Base-by-base conservation (phyloP, 2,113 vertebrate species). In the Nothoprocta pentlandii region DNA sequence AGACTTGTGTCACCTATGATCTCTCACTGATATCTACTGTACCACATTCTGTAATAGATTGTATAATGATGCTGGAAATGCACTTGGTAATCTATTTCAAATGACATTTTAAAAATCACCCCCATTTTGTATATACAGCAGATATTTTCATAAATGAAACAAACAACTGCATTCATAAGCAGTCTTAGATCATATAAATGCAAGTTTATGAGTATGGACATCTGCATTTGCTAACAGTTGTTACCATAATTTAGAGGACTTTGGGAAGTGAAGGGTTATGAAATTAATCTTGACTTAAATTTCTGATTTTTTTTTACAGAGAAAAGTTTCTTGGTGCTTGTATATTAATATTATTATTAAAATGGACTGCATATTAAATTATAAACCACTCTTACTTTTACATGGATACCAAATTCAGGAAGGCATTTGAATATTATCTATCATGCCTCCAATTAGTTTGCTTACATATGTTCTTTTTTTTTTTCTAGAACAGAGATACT, bases 161-260 rank as follows among this genome's bases (percentile, higher is more conserved):
- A 83, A 94, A 75, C 93, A 96, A 85, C 92, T 96, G 87, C 73
- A 95, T 0, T 1, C 68, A 83, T 46, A 92, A 87, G 62, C 54
- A 93, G 32, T 75, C 76, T n/a, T 88, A 78, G 61, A 39, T 63
- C 61, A 61, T 79, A 88, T 78, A 92, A 94, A 95, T 75, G 54
- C 80, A 92, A 93, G 76, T 92, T 96, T 96, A 96, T 96, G 93
- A 95, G 83, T 90, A 90, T 94, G 89, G 92, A 96, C 92, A 96
- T 93, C 94, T 96, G 89, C 93, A 91, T 96, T 96, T 96, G 83
- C 80, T 93, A 88, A 80, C 77, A 95, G 88, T 96, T 95, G 91
- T 94, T 94, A 93, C 66, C 80, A 58, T 90, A 96, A 93, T 96
- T 95, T 94, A 96, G 70, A 91, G 23, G 90, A 67, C 68, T 74